Conservation (phyloP, 2,113 vertebrate species). For the Danio rerio region GRCz12tu NC_133182.1:43075501-43076000, state of each 20-base stretch:
- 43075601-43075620: slow-evolving; percentile 26
- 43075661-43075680: slow-evolving; percentile 1
- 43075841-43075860: neutral
- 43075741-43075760: slow-evolving; percentile 29
- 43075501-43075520: slow-evolving; percentile 52
- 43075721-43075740: slow-evolving; percentile 4
- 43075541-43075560: slow-evolving; percentile 25
- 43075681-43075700: slow-evolving; percentile 4
- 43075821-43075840: neutral
- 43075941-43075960: too few species aligned
- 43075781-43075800: neutral
- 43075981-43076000: too few species aligned
- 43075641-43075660: slow-evolving; percentile 1
- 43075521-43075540: slow-evolving; percentile 36
- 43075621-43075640: neutral
- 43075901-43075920: too few species aligned
- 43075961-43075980: too few species aligned
- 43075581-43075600: slow-evolving; percentile 35
- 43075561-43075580: slow-evolving; percentile 43
- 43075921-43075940: too few species aligned
- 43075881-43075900: too few species aligned
- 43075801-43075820: neutral
- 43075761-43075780: slow-evolving; percentile 20
- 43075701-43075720: neutral
- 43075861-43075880: neutral